A percentile compares a stretch with the other conserved stretches of the same genome.
These are phyloP conservation scores for Thymallus thymallus DNA, from an alignment of 2,113 vertebrate genomes.

Conservation along the genomic window DNA sequence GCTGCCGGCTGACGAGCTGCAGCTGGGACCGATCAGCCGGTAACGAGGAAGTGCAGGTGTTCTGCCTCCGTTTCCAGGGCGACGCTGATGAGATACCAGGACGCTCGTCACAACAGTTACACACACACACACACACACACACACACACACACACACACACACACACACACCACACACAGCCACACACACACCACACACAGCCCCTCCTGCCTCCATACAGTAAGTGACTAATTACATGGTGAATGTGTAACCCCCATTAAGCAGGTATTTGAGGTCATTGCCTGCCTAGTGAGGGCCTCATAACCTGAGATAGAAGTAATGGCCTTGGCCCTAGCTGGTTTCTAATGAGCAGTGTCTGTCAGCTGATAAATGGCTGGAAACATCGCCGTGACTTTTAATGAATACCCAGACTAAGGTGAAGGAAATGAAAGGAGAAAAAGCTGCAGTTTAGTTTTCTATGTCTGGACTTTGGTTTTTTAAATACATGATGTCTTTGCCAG, in stretches of 20 bases:
- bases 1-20: no score
- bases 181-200: constrained; percentile 8
- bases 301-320: not conserved
- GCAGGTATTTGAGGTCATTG: not conserved
- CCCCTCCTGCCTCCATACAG: not conserved
- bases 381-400: not conserved
- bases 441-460: constrained; percentile 25
- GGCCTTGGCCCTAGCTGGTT: not conserved
- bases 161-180: not conserved
- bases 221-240: not conserved
- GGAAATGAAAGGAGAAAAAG: constrained; percentile 23
- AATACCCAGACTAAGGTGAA: constrained; percentile 24
- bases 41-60: no score
- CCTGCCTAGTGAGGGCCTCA: not conserved
- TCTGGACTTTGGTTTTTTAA: constrained; percentile 37
- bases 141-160: not conserved
- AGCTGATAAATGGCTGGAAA: not conserved
- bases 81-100: no score
- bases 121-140: not conserved
- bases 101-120: no score
- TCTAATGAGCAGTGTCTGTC: not conserved
- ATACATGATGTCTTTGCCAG: constrained; percentile 41
- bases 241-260: not conserved
- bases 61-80: no score
- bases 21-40: no score